phyloP scores from a whole-genome alignment of 2,888 invertebrate species.

The Resseliella maxima region DNA sequence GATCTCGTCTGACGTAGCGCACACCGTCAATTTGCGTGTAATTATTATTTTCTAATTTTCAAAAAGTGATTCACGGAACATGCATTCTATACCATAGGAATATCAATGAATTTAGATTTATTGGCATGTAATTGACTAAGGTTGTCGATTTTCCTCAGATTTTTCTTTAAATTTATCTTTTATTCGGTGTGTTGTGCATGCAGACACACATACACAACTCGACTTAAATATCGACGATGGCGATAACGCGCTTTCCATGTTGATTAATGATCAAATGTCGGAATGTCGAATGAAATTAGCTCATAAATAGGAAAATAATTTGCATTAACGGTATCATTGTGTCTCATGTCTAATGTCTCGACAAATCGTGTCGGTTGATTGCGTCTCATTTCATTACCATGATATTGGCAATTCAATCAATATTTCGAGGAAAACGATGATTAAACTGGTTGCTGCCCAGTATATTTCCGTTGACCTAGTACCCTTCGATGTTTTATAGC shows the following conservation, averaged over 20 bases:
- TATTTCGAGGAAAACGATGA: not conserved
- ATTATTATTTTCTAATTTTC: constrained; percentile 43
- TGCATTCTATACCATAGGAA: too few relatives aligned
- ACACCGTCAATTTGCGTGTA: constrained; percentile 12
- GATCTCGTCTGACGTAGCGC: not conserved
- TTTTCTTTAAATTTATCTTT: not conserved
- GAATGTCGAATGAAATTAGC: constrained; percentile 37
- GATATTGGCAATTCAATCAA: constrained; percentile 13
- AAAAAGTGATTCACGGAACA: not conserved
- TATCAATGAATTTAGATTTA: not conserved
- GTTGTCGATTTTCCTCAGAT: not conserved
- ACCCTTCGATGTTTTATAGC: not conserved
- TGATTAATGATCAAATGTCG: constrained; percentile 46
- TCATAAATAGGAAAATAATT: constrained; percentile 33
- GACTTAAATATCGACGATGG: not conserved
- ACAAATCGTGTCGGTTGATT: not conserved
- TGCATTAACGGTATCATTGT: constrained; percentile 48
- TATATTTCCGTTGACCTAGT: not conserved
- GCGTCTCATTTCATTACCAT: constrained; percentile 15
- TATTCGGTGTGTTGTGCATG: not conserved
- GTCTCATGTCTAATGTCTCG: constrained; percentile 51
- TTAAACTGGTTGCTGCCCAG: not conserved
- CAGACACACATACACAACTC: too few relatives aligned
- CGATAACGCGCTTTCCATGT: constrained; percentile 22
- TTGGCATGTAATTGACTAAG: not conserved